phyloP scores from a whole-genome alignment of 2,113 vertebrate species.

The Neoarius graeffei region DNA sequence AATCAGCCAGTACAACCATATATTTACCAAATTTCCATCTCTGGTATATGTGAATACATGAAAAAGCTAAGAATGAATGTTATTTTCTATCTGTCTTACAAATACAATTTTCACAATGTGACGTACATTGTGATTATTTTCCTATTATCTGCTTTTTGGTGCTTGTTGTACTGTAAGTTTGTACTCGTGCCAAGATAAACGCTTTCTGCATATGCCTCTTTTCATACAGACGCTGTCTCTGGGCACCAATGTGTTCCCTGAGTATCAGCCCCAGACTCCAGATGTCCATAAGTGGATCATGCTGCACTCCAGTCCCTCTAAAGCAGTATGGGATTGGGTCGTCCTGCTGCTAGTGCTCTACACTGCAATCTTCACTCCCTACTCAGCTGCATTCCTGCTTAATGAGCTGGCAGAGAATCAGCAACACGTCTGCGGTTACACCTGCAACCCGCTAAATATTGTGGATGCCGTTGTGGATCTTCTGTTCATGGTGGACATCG shows the following conservation, averaged over 20 bases:
- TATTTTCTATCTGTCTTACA: background rate
- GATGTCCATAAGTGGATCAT: conserved; percentile 89
- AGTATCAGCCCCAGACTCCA: conserved; percentile 88
- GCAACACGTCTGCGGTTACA: conserved; percentile 80
- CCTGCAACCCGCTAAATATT: conserved; percentile 87
- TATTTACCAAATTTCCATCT: background rate
- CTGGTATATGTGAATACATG: background rate
- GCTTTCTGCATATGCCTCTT: conserved; percentile 40
- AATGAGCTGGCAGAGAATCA: conserved; percentile 83
- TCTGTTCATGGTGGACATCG: conserved; percentile 92
- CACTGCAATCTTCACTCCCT: conserved; percentile 92
- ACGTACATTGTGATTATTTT: background rate
- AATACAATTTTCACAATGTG: background rate
- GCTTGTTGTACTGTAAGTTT: background rate
- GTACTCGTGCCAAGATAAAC: background rate
- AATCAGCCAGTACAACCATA: background rate
- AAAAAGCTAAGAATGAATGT: background rate
- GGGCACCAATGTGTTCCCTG: conserved; percentile 87
- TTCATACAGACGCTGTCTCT: conserved; percentile 86
- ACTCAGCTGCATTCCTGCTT: conserved; percentile 90
- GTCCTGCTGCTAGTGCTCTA: conserved; percentile 95
- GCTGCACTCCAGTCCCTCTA: conserved; percentile 96
- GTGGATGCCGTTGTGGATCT: conserved; percentile 93
- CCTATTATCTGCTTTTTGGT: background rate
- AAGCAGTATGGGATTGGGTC: conserved; percentile 97